A percentile compares a stretch with the other conserved stretches of the same genome.
Conservation (phyloP, 2,888 invertebrate species). For the Phlogophora meticulosa region DNA sequence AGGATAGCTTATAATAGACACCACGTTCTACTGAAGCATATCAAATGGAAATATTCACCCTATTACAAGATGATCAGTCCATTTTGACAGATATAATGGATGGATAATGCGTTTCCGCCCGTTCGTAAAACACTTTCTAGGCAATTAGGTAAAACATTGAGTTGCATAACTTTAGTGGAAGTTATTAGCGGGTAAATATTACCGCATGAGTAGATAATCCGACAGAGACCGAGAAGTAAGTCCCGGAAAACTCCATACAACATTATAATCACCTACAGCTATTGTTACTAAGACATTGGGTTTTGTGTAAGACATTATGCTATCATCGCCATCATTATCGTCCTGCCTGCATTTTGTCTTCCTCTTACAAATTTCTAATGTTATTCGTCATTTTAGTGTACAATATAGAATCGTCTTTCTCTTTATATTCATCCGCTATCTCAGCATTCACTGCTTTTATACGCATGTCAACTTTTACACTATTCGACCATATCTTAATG, state of each 20-base stretch:
- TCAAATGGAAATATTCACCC: background rate
- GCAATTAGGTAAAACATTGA: slow-evolving; percentile 42
- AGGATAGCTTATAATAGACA: background rate
- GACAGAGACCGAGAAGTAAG: background rate
- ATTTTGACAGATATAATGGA: slow-evolving; percentile 27
- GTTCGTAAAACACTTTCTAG: slow-evolving; percentile 35
- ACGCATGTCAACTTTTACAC: no score
- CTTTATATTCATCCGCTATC: no score
- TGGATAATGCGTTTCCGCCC: slow-evolving; percentile 15
- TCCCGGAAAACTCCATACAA: background rate
- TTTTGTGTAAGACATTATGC: no score
- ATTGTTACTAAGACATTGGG: no score
- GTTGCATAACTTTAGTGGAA: slow-evolving; percentile 29
- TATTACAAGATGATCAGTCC: slow-evolving; percentile 4
- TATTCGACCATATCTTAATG: no score
- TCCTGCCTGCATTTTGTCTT: no score
- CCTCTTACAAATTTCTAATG: no score
- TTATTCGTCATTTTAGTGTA: no score
- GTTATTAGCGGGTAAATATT: slow-evolving; percentile 25
- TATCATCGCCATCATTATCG: no score
- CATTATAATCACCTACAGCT: background rate
- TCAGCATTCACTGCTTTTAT: no score
- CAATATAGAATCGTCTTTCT: no score
- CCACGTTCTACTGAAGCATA: background rate
- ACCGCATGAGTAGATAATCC: slow-evolving; percentile 25